Conservation (phyloP, 2,113 vertebrate species). For the Platichthys flesus region DNA sequence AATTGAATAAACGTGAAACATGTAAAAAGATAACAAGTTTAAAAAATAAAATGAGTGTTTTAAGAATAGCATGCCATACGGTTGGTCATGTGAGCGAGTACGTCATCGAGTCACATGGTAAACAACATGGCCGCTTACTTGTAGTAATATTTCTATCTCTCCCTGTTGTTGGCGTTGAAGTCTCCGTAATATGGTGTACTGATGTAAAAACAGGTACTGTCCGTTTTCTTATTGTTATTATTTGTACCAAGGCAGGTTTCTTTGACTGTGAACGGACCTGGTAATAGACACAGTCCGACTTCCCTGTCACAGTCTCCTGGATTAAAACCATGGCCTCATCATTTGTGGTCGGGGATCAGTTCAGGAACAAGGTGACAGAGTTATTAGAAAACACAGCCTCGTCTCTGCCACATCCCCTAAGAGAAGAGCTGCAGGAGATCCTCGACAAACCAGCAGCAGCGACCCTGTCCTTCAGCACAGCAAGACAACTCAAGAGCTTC, state of each 20-base stretch:
- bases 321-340: slow-evolving; percentile 75
- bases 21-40: neutral
- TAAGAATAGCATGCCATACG: neutral
- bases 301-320: neutral
- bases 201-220: too few relatives aligned
- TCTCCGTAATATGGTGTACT: neutral
- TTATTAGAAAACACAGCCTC: slow-evolving; percentile 57
- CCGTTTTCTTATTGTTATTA: rapidly evolving
- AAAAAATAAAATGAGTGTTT: neutral
- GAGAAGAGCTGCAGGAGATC: slow-evolving; percentile 67
- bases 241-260: rapidly evolving
- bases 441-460: slow-evolving; percentile 54
- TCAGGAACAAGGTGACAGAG: slow-evolving; percentile 57
- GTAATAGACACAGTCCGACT: neutral
- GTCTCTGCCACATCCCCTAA: slow-evolving; percentile 58
- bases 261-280: neutral
- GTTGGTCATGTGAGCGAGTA: slow-evolving; percentile 27
- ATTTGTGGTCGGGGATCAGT: slow-evolving; percentile 76
- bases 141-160: neutral
- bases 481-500: slow-evolving; percentile 77
- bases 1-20: neutral
- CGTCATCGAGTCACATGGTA: slow-evolving; percentile 65
- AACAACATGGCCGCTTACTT: slow-evolving; percentile 62
- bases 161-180: neutral
- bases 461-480: slow-evolving; percentile 77